phyloP scores from a whole-genome alignment of 2,797 vertebrate species.

The Parambassis ranga region DNA sequence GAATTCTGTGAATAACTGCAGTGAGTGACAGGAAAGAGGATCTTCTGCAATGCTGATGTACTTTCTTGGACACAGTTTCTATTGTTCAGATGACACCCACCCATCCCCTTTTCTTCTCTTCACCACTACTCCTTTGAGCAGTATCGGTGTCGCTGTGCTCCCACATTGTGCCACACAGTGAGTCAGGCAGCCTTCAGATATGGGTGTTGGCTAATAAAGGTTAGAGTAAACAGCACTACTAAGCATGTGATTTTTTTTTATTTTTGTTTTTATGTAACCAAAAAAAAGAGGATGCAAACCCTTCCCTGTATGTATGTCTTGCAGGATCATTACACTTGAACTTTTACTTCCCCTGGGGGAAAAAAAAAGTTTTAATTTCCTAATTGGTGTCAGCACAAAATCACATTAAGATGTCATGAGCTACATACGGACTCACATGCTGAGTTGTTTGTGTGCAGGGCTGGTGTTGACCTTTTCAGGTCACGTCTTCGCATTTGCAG shows the following conservation, averaged over 20 bases:
- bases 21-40: conserved; percentile 21
- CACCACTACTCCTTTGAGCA: conserved; percentile 3
- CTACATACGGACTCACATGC: conserved; percentile 37
- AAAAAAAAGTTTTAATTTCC: background rate
- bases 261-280: background rate
- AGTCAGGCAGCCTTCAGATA: conserved; percentile 53
- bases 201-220: conserved; percentile 53
- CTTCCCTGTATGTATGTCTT: too few species aligned
- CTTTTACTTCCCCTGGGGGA: conserved; percentile 26
- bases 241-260: background rate
- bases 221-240: background rate
- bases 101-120: conserved; percentile 26
- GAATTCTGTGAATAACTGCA: background rate
- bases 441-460: conserved; percentile 29
- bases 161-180: conserved; percentile 27
- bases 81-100: conserved; percentile 27
- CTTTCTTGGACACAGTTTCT: conserved; percentile 10
- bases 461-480: background rate
- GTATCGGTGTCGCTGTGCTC: conserved; percentile 49
- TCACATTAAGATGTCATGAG: conserved; percentile 46
- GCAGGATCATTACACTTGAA: too few species aligned
- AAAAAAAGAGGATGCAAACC: background rate
- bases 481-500: background rate
- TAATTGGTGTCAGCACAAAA: conserved; percentile 26
- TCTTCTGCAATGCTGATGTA: conserved; percentile 4